Percentiles rank a stretch among this genome's conserved stretches.
phyloP scores from a whole-genome alignment of 2,113 vertebrate species.

The Anarhynchus alexandrinus region DNA sequence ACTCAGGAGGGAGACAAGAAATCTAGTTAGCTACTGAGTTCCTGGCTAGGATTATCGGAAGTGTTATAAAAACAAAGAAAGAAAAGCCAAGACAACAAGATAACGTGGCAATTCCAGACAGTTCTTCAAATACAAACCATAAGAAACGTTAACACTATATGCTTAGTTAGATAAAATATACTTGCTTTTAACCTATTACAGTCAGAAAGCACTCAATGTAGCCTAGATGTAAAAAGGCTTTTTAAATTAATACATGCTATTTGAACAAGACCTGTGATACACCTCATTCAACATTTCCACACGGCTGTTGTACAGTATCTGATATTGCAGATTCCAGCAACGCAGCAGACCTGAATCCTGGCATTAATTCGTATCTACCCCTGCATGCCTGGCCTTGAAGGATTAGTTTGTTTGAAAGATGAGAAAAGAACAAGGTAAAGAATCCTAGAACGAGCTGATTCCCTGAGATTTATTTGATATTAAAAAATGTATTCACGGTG shows the following conservation, averaged over 20 bases:
- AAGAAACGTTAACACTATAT: neutral
- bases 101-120: neutral
- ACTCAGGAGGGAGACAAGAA: neutral
- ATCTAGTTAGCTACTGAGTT: neutral
- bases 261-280: neutral
- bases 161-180: neutral
- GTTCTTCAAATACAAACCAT: neutral
- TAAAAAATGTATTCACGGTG: neutral
- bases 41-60: neutral
- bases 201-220: neutral
- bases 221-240: neutral
- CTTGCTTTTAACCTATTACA: neutral
- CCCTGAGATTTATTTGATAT: neutral
- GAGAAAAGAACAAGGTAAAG: neutral
- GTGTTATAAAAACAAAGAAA: neutral
- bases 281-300: neutral
- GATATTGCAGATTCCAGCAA: neutral
- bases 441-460: neutral
- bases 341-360: neutral
- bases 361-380: neutral
- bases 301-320: neutral
- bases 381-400: neutral
- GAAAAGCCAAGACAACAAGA: neutral
- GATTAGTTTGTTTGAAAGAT: neutral
- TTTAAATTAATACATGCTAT: neutral